Evolutionary conservation across 2,113 vertebrate genomes (phyloP).

Genomic region (Lonchura striata): DNA sequence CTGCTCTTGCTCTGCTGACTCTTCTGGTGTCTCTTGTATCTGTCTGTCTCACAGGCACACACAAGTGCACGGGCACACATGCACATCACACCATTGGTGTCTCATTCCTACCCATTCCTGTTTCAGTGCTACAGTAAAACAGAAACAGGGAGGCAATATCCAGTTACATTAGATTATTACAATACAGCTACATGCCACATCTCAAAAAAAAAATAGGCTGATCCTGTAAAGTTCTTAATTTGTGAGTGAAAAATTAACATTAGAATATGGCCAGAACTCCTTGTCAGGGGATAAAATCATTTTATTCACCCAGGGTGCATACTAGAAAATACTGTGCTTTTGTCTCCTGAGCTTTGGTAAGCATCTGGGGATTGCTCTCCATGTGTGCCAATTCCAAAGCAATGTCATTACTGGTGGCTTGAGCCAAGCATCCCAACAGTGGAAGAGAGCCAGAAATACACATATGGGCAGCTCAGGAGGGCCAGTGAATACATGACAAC

Average conservation of each 20-base stretch:
- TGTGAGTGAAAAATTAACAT: neutral
- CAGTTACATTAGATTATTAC: neutral
- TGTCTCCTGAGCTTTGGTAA: neutral
- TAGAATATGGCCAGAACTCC: neutral
- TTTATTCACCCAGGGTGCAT: neutral
- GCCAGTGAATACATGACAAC: neutral
- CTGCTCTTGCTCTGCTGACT: neutral
- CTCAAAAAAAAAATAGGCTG: neutral
- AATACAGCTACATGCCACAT: rapidly evolving
- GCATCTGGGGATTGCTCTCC: neutral
- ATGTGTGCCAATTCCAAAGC: neutral
- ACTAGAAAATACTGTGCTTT: neutral
- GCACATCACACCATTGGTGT: rapidly evolving
- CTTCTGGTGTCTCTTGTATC: neutral
- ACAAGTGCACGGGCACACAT: neutral
- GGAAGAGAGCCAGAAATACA: neutral
- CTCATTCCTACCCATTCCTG: neutral
- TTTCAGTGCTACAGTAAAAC: neutral
- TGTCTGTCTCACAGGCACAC: neutral
- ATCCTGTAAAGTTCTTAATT: neutral
- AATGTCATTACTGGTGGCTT: neutral
- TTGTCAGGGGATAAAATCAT: neutral
- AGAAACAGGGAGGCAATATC: neutral
- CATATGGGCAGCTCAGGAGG: neutral
- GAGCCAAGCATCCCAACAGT: neutral